Evolutionary conservation across 2,888 invertebrate species (phyloP), one percentile per base, ranked within the genome.

Genomic region (Chymomyza amoena): DNA sequence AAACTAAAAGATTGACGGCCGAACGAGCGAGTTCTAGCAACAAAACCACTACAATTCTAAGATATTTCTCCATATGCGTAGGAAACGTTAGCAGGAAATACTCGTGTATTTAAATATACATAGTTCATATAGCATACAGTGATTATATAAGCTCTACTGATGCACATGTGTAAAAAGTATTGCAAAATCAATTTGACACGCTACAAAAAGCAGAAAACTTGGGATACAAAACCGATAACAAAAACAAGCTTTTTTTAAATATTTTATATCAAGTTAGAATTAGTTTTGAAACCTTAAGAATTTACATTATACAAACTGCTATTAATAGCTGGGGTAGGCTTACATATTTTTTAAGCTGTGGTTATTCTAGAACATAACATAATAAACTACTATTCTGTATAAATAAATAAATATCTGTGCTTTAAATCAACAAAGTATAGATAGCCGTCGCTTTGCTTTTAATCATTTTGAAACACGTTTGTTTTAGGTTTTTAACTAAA

Each of bases 381-480:
- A 28, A 57, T 69, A 61, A 45, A 54, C 25, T 13, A 52, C 25
- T 16, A 32, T 36, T 13, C 20, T 59, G 50, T 50, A 32, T 7
- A 7, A 28, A 28, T 28, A 28, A 28, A 20, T 20, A 39, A 61
- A 45, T 39, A 57, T 45, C 45, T 16, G 36, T 28, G n/a, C n/a
- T 45, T 45, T 36, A 51, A 61, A 45, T 45, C 39, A 10, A 13
- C 6, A 45, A 45, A 13, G 6, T 45, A 45, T 45, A 3, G 39
- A 61, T 69, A 62, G 64, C 77, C 74, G 57, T 57, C 28, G 57
- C 28, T 57, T 57, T 56, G 7, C 16, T 52, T 16, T 20, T 16
- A 56, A 70, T 76, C 73, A 61, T 83, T 85, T 85, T 85, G 65
- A 82, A 85, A 85, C 82, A 85, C 82, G 82, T 82, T 32, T 45